These are phyloP conservation scores for Narcine bancroftii DNA, from an alignment of 2,113 vertebrate species.

Conservation along the genomic window DNA sequence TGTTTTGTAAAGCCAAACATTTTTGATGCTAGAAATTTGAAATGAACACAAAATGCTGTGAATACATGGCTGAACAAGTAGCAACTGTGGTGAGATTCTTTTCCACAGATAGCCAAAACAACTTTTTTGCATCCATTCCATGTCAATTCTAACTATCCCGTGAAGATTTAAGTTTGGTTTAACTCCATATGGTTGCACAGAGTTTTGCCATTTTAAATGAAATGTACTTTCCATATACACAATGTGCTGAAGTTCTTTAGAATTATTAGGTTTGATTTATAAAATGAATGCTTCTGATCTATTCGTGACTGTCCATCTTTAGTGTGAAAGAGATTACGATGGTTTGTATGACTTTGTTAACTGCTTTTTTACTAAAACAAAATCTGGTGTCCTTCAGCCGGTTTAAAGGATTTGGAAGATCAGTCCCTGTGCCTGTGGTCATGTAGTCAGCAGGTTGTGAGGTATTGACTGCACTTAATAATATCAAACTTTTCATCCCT, in stretches of 20 bases:
- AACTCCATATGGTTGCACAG: too few species aligned
- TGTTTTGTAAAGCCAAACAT: too few species aligned
- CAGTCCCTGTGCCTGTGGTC: too few species aligned
- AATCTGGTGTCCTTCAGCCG: not conserved
- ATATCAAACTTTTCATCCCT: not conserved
- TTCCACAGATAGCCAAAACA: too few species aligned
- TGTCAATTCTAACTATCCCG: not conserved
- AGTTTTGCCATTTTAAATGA: not conserved
- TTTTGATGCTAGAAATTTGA: too few species aligned
- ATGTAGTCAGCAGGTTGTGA: not conserved
- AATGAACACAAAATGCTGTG: too few species aligned
- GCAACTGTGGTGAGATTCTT: too few species aligned
- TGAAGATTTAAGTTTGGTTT: not conserved
- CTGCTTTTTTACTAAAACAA: not conserved
- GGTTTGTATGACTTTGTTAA: not conserved
- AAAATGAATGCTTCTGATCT: not conserved
- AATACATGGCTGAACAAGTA: too few species aligned
- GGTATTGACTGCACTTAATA: not conserved
- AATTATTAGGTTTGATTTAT: not conserved
- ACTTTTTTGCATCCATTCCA: not conserved
- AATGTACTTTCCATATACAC: not conserved
- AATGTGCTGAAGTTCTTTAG: not conserved
- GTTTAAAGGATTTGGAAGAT: not conserved
- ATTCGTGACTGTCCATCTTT: not conserved
- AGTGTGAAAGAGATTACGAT: not conserved